phyloP scores from a whole-genome alignment of 53 echinoderm and acorn worm genomes.

The Temnopleurus reevesii region DNA sequence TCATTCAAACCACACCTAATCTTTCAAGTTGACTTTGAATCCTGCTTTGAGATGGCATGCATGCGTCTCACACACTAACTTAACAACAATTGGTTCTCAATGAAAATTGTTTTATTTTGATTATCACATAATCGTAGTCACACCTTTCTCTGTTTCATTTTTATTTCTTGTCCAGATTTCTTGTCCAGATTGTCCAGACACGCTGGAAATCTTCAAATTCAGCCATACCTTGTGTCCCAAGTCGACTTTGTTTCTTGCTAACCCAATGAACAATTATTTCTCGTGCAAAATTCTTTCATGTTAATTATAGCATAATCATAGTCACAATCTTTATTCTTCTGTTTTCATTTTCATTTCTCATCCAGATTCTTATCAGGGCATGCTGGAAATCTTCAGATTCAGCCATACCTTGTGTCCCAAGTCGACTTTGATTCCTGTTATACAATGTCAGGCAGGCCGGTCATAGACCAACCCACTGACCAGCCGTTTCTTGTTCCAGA shows the following conservation, averaged over 20 bases:
- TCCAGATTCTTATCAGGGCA: slow-evolving; percentile 78
- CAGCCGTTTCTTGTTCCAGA: slow-evolving; percentile 77
- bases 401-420: slow-evolving; percentile 75
- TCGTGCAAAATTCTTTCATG: slow-evolving; percentile 66
- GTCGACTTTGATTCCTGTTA: slow-evolving; percentile 87
- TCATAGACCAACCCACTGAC: slow-evolving; percentile 44
- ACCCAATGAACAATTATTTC: slow-evolving; percentile 63
- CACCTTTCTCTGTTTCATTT: too few species aligned
- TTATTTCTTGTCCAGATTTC: too few species aligned
- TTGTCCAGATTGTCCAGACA: slow-evolving; percentile 67
- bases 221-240: slow-evolving; percentile 75
- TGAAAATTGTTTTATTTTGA: too few species aligned
- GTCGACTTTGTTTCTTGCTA: slow-evolving; percentile 84
- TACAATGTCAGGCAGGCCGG: slow-evolving; percentile 60
- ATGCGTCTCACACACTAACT: too few species aligned
- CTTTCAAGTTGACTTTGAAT: too few species aligned
- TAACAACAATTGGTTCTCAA: too few species aligned
- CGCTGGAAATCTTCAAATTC: slow-evolving; percentile 64
- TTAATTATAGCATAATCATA: too few species aligned
- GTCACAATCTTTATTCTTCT: neutral
- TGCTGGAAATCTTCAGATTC: slow-evolving; percentile 64
- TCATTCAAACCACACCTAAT: too few species aligned
- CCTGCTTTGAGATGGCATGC: too few species aligned
- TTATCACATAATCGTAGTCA: too few species aligned
- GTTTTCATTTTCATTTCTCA: neutral